Base-by-base conservation (phyloP, 2,797 vertebrate species). In the Spinus pinus region DNA sequence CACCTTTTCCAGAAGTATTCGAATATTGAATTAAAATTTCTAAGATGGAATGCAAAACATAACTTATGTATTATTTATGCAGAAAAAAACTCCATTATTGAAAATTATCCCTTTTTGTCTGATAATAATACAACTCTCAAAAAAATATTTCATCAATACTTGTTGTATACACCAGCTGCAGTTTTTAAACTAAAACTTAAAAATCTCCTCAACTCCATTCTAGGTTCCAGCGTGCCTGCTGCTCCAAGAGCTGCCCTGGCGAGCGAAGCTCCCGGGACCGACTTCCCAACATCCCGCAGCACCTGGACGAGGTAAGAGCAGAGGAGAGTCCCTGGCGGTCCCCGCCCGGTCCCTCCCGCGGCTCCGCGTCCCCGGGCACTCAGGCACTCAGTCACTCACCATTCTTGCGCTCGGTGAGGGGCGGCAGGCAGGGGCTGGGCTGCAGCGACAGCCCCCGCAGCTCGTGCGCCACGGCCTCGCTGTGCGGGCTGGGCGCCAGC, bases 381-480 rank as follows among this genome's bases (percentile, higher is more conserved):
- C 65, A 88, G 22, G 37, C 12, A 12, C 56, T 13, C 14, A 10
- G 7, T 35, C 33, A 57, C 98, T 99, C 95, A 99, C 99, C 99
- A 31, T 99, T 99, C 98, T 98, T 99, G 90, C 99, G 98, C 95
- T 99, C 99, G 0, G 98, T 99, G 91, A 99, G 98, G 2, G 99
- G 98, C 20, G 99, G 99, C 60, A 99, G 97, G 80, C 97, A 98
- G 94, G 98, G 99, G 49, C 77, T 94, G 95, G 99, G 98, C 97
- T 99, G 99, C 96, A 99, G 95, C 1, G 99, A 98, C 95, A 99
- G 98, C 74, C 99, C 99, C 96, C 99, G 98, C 95, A 99, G 97
- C 94, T 99, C 99, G 5, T 99, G 99, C 12, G 99, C 99, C 78
- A 99, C 99, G 1, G 99, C 98, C 98, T 99, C 99, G n/a, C 99